phyloP scores from a whole-genome alignment of 2,797 vertebrate genomes.

The Scyliorhinus canicula region DNA sequence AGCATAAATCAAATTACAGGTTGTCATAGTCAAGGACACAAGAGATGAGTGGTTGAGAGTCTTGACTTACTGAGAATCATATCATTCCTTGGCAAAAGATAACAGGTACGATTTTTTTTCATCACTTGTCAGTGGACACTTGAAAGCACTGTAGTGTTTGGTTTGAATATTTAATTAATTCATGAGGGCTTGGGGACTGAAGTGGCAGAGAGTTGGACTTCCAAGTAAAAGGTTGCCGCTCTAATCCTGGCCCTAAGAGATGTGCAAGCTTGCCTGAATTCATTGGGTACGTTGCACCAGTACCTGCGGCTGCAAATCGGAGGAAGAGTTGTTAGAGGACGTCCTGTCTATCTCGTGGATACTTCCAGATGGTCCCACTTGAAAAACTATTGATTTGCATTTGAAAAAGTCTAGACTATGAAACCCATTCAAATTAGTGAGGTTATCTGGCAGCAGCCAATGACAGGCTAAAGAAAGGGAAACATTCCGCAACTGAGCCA shows the following conservation, averaged over 20 bases:
- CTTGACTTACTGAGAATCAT: constrained; percentile 20
- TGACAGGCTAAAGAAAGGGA: not conserved
- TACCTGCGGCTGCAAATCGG: not conserved
- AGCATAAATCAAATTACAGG: constrained; percentile 36
- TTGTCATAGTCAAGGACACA: constrained; percentile 36
- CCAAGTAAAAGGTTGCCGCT: not conserved
- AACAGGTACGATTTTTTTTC: constrained; percentile 1
- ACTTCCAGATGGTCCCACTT: not conserved
- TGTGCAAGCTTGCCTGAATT: not conserved
- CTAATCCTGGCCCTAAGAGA: not conserved
- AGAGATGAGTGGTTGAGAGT: not conserved
- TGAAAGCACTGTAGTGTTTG: not conserved
- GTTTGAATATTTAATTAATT: not conserved
- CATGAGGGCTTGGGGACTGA: not conserved
- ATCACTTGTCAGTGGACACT: constrained; percentile 13
- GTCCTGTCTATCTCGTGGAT: not conserved
- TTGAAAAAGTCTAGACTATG: not conserved
- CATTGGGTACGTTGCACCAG: not conserved
- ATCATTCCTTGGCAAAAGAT: constrained; percentile 18
- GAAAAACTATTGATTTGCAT: not conserved
- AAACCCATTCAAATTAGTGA: not conserved
- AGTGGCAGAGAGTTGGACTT: not conserved
- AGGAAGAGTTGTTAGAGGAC: not conserved
- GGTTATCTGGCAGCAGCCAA: not conserved
- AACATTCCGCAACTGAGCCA: not conserved